Base-by-base conservation (phyloP, 2,888 invertebrate species). In the Gisinianus flammeolus region DNA sequence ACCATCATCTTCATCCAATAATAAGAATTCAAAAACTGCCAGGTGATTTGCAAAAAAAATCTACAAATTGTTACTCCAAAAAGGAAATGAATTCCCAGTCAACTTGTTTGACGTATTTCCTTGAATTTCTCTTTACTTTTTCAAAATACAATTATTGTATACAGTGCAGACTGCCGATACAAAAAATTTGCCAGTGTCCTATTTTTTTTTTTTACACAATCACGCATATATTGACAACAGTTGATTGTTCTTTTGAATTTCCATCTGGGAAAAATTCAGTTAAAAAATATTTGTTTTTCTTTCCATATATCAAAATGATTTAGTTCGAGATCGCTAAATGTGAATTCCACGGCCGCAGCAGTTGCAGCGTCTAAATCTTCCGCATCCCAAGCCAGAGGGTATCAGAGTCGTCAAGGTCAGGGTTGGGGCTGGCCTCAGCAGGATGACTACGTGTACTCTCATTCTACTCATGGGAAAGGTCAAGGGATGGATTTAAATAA, bases 401-500 rank as follows among this genome's bases (percentile, higher is more conserved):
- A 62, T 10, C 62, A 33, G 28, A 66, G 66, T 66, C n/a, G n/a
- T 5, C 4, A 22, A 19, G 35, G 74, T 44, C 35, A 62, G 10
- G 70, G 76, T 6, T 70, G 77, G 71, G 77, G 77, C 26, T 76
- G 76, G 76, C 35, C 31, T 0, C 12, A n/a, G 24, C n/a, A 19
- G 19, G 33, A 35, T 26, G 58, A 62, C n/a, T 74, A 62, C 31
- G 26, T 31, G 5, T 74, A 74, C 28, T 64, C 73, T 24, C 64
- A 64, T 24, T 35, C 64, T 6, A 64, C 64, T 28, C n/a, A 74
- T 10, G 26, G 30, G 19, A 62, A 62, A 28, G 64, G 71, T 3
- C 12, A 30, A 8, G 77, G 64, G 6, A 10, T 71, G n/a, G 67
- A 67, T 22, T 30, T 67, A 8, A 31, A 62, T 26, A 62, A 31